Base-by-base conservation (phyloP, 53 echinoderm and acorn worm genomes). In the Echinarachnius parma region DNA sequence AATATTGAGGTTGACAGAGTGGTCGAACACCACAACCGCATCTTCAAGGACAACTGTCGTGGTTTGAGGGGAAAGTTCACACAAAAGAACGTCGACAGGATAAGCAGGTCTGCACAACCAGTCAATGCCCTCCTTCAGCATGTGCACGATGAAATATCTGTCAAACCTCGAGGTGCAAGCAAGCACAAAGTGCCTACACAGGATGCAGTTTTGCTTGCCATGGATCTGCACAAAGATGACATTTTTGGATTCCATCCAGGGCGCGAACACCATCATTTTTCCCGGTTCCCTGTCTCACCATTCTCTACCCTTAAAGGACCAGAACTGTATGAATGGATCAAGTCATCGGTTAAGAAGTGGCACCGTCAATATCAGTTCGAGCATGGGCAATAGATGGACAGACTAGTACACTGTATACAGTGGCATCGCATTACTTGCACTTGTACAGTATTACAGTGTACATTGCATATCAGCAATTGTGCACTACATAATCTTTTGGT, bases 1-100 rank as follows among this genome's bases (percentile, higher is more conserved):
- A 77, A 82, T 44, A 33, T 87, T 0, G 87, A 87, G 44, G 60
- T 87, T 0, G 87, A 82, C 29, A 19, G 77, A 9, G 81, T 64
- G 48, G 24, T 66, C 0, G 86, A 76, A 26, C 85, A 85, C 20
- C 64, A 75, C 15, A 85, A 85, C 46, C 34, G 79, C 23, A 49
- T 60, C 13, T 76, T 81, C 42, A 86, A 86, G 31, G 67, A 75
- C 16, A 34, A 76, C n/a, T 80, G 80, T 19, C 13, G 55, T 4
- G 77, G 81, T 34, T 39, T 39, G 39, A 39, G 39, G 13, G 39
- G 39, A 13, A 39, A 39, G 39, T 9, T 39, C 39, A 39, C 39
- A 5, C 39, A 39, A 13, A 39, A 63, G 18, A 80, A 63, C 28
- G 47, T 86, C 9, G 35, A 80, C 9, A 26, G 85, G 13, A 55